Evolutionary conservation across 2,888 invertebrate genomes (phyloP).

Genomic region (Cynaeus angustus): DNA sequence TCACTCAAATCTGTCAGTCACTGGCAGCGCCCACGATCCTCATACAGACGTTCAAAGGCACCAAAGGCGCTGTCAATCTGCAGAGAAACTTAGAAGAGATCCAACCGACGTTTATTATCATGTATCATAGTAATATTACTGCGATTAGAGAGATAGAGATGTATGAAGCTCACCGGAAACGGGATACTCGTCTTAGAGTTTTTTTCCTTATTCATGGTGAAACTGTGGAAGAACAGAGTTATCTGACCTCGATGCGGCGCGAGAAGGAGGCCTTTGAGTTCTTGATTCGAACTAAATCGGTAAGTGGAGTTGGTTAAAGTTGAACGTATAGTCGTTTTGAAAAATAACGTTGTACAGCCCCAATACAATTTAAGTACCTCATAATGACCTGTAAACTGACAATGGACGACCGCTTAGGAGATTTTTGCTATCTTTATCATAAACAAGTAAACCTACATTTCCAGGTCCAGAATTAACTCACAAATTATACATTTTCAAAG

Average conservation of each 20-base stretch:
- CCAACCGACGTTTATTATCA: conserved; percentile 87
- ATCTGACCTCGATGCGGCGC: conserved; percentile 89
- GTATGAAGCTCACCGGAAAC: conserved; percentile 78
- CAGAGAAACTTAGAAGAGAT: conserved; percentile 80
- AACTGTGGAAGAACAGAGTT: conserved; percentile 98
- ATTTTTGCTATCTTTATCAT: too few species aligned
- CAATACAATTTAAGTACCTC: too few species aligned
- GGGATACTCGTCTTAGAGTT: conserved; percentile 78
- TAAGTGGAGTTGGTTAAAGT: conserved; percentile 68
- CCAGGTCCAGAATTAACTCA: too few species aligned
- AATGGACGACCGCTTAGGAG: too few species aligned
- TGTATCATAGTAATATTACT: conserved; percentile 92
- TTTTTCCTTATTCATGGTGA: conserved; percentile 93
- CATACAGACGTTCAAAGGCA: conserved; percentile 88
- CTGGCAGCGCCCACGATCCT: conserved; percentile 80
- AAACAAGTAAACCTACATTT: too few species aligned
- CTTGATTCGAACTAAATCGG: conserved; percentile 93
- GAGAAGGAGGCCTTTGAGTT: conserved; percentile 97
- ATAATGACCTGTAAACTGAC: too few species aligned
- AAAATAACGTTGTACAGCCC: too few species aligned
- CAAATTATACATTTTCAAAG: too few species aligned
- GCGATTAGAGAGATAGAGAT: conserved; percentile 93
- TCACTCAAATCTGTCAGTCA: conserved; percentile 76
- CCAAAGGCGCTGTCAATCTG: conserved; percentile 78
- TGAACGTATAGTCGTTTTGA: too few species aligned